Evolutionary conservation across 2,113 vertebrate species (phyloP).

Genomic region (Lophius piscatorius): DNA sequence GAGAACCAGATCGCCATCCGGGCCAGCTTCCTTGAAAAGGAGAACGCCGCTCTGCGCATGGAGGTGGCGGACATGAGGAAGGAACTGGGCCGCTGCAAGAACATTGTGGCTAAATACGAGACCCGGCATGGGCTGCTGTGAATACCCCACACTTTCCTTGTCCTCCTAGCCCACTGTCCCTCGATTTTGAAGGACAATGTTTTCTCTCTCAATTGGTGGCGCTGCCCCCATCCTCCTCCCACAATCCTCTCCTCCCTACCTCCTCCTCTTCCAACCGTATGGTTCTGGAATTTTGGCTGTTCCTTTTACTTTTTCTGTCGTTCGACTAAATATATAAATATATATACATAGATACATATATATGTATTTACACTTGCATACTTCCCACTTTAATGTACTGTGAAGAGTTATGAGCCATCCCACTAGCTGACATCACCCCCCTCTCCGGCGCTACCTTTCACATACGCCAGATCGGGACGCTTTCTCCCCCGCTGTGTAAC

Average conservation of each 20-base stretch:
- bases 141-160: constrained; percentile 24
- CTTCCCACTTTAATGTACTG: constrained; percentile 49
- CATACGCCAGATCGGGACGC: neutral
- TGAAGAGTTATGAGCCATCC: constrained; percentile 65
- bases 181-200: constrained; percentile 80
- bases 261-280: constrained; percentile 23
- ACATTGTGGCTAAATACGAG: constrained; percentile 92
- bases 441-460: constrained; percentile 2
- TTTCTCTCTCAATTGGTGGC: constrained; percentile 82
- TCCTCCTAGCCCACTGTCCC: neutral
- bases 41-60: constrained; percentile 91
- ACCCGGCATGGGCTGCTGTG: constrained; percentile 91
- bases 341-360: too few relatives aligned
- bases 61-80: constrained; percentile 95
- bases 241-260: too few relatives aligned
- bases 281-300: constrained; percentile 51
- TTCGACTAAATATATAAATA: constrained; percentile 45
- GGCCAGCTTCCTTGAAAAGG: constrained; percentile 95
- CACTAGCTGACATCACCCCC: constrained; percentile 28
- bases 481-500: constrained; percentile 5
- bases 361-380: too few relatives aligned
- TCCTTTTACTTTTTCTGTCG: constrained; percentile 33
- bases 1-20: constrained; percentile 99
- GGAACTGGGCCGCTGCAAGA: constrained; percentile 97
- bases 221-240: constrained; percentile 63